These are phyloP conservation scores for Chlorops oryzae DNA, from an alignment of 1,140 invertebrate genomes.

Conservation along the genomic window DNA sequence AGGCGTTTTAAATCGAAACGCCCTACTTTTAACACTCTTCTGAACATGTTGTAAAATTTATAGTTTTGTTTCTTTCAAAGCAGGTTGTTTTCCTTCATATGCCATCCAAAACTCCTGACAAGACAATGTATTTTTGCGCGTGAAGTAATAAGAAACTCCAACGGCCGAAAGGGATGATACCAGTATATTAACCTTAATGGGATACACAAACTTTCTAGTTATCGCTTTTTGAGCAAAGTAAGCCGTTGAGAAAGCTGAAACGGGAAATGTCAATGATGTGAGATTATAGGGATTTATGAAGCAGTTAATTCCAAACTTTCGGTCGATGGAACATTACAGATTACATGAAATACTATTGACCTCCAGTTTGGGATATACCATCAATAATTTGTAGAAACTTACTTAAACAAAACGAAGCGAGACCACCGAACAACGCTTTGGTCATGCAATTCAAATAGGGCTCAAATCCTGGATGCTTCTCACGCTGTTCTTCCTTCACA, in stretches of 20 bases:
- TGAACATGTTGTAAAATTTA: slow-evolving; percentile 1
- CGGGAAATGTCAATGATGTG: too few relatives aligned
- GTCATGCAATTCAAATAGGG: slow-evolving; percentile 53
- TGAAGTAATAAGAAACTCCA: slow-evolving; percentile 43
- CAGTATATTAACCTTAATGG: slow-evolving; percentile 43
- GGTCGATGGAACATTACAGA: too few relatives aligned
- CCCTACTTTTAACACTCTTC: too few relatives aligned
- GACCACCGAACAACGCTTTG: slow-evolving; percentile 49
- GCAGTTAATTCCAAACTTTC: too few relatives aligned
- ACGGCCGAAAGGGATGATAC: slow-evolving; percentile 44
- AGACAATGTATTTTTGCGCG: slow-evolving; percentile 42
- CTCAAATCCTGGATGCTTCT: slow-evolving; percentile 51
- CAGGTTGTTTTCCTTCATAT: slow-evolving; percentile 49
- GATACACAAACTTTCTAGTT: slow-evolving; percentile 43
- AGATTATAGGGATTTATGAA: too few relatives aligned
- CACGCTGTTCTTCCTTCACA: slow-evolving; percentile 47
- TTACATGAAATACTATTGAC: too few relatives aligned
- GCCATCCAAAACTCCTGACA: slow-evolving; percentile 52
- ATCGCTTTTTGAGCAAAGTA: slow-evolving; percentile 48
- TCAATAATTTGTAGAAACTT: slow-evolving; percentile 15
- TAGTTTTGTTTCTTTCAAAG: slow-evolving; percentile 31
- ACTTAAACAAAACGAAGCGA: slow-evolving; percentile 50
- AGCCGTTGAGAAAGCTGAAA: slow-evolving; percentile 49
- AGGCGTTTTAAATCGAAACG: too few relatives aligned
- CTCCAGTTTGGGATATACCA: too few relatives aligned